These are phyloP conservation scores for Arvicanthis niloticus DNA, from an alignment of 2,113 vertebrate species.

Conservation along the genomic window DNA sequence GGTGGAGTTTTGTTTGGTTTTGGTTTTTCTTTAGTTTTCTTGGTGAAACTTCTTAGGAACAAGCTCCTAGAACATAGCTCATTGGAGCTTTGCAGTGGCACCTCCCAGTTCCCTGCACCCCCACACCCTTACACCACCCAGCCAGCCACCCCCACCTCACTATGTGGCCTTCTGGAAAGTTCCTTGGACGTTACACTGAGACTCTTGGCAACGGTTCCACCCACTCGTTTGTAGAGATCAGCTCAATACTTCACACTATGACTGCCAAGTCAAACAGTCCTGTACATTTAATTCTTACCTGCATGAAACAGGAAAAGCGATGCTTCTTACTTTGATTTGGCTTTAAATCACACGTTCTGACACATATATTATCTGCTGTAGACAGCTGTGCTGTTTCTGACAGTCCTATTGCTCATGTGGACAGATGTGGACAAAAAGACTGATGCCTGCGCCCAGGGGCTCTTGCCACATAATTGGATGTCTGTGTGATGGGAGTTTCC, in stretches of 20 bases:
- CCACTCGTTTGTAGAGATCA: not conserved
- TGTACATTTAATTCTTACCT: constrained; percentile 67
- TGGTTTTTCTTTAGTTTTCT: not conserved
- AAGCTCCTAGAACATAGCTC: not conserved
- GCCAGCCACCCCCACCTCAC: not conserved
- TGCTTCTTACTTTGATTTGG: constrained; percentile 46
- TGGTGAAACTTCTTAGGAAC: not conserved
- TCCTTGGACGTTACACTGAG: not conserved
- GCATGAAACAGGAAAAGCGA: constrained; percentile 57
- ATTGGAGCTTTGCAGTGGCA: not conserved
- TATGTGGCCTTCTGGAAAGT: not conserved
- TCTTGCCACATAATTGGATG: constrained; percentile 41
- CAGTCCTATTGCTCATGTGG: constrained; percentile 60
- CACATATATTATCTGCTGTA: constrained; percentile 36
- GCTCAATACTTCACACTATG: not conserved
- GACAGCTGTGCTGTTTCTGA: not conserved
- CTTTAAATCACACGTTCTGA: constrained; percentile 50
- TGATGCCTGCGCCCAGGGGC: not conserved
- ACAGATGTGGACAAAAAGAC: constrained; percentile 61
- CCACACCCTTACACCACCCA: not conserved
- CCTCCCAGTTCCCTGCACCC: not conserved
- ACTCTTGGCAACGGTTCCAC: not conserved
- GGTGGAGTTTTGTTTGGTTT: not conserved
- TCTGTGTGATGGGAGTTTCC: not conserved
- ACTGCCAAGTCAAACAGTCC: constrained; percentile 1